These are phyloP conservation scores for Saccopteryx leptura DNA, from an alignment of 2,113 vertebrate species.

Conservation along the genomic window DNA sequence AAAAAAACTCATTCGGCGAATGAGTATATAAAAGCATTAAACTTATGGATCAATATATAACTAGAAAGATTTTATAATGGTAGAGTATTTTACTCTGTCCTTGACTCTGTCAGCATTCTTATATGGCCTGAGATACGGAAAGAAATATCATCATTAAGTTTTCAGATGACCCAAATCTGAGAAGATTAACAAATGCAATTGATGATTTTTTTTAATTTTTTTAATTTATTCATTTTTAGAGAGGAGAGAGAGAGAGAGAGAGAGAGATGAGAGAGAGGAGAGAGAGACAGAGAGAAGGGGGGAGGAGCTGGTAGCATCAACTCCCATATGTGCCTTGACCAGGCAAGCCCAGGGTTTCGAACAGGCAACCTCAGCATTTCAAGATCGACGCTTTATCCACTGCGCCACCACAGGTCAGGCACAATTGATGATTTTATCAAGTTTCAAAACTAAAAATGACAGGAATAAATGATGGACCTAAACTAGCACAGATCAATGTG, in stretches of 20 bases:
- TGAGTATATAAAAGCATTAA: slow-evolving; percentile 16
- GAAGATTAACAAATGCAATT: neutral
- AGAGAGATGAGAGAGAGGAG: too few relatives aligned
- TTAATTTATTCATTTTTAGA: too few relatives aligned
- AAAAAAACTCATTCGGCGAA: slow-evolving; percentile 49
- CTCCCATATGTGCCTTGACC: too few relatives aligned
- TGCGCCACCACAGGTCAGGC: too few relatives aligned
- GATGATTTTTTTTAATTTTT: neutral
- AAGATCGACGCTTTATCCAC: too few relatives aligned
- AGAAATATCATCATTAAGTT: slow-evolving; percentile 54
- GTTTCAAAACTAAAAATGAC: slow-evolving; percentile 30
- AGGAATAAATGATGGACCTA: neutral
- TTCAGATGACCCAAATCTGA: slow-evolving; percentile 40
- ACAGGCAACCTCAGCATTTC: too few relatives aligned
- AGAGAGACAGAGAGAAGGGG: too few relatives aligned
- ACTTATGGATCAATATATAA: neutral
- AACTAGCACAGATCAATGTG: slow-evolving; percentile 54
- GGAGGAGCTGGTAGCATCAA: too few relatives aligned
- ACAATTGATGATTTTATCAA: slow-evolving; percentile 25
- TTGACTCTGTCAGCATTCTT: slow-evolving; percentile 47
- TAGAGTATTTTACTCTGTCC: neutral
- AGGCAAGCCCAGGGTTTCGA: too few relatives aligned
- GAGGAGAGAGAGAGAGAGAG: too few relatives aligned
- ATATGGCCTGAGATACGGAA: neutral
- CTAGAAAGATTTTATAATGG: slow-evolving; percentile 34